These are phyloP conservation scores for Halcyon chelicuti DNA, from an alignment of 2,797 vertebrate species.

Conservation along the genomic window DNA sequence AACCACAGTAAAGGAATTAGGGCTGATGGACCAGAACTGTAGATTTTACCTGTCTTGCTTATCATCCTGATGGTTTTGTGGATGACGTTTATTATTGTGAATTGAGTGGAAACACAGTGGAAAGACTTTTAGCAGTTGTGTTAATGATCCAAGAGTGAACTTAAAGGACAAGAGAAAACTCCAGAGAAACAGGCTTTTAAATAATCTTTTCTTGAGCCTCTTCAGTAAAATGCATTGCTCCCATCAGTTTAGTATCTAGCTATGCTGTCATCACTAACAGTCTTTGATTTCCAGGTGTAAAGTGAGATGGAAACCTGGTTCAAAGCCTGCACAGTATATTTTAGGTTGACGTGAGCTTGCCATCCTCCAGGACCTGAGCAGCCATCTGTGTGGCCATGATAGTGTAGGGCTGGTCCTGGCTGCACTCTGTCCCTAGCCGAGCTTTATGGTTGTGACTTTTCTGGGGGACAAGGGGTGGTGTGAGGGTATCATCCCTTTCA, in stretches of 20 bases:
- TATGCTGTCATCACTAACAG: background rate
- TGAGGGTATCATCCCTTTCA: background rate
- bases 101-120: background rate
- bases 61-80: background rate
- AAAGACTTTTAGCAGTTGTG: background rate
- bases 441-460: background rate
- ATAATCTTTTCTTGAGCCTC: background rate
- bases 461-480: rapidly evolving
- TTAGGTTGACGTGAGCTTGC: background rate
- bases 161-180: background rate
- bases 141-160: background rate
- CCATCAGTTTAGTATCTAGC: background rate
- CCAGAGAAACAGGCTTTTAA: background rate
- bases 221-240: background rate
- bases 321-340: background rate
- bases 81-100: background rate
- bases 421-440: rapidly evolving
- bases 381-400: background rate
- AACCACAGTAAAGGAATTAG: background rate
- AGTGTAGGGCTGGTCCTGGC: background rate
- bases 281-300: background rate
- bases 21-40: background rate
- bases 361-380: background rate
- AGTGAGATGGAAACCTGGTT: background rate
- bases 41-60: background rate